phyloP scores from a whole-genome alignment of 2,888 invertebrate species.

The Lithophane socia region DNA sequence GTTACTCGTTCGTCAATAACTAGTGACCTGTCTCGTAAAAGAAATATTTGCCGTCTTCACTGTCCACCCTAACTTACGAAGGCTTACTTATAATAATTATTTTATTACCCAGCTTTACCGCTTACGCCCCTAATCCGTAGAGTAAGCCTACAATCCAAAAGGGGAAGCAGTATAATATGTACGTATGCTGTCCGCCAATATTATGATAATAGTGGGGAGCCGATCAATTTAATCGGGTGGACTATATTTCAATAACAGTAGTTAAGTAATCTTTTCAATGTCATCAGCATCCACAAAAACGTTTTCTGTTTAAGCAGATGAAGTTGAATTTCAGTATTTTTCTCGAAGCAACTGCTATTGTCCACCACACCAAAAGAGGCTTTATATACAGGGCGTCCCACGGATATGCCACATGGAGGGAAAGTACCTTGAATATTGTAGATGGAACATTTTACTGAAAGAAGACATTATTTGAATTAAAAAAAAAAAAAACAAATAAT shows the following conservation, averaged over 20 bases:
- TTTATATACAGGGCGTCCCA: too few species aligned
- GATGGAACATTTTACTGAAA: too few species aligned
- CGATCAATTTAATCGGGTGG: constrained; percentile 4
- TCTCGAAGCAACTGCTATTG: neutral
- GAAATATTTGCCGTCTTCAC: constrained; percentile 11
- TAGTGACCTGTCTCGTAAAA: constrained; percentile 1
- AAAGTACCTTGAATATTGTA: too few species aligned
- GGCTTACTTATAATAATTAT: constrained; percentile 56
- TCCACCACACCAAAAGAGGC: neutral
- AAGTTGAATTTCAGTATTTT: neutral
- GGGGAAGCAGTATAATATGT: constrained; percentile 45
- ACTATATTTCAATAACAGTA: neutral
- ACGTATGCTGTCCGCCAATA: constrained; percentile 7
- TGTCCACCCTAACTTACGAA: constrained; percentile 27
- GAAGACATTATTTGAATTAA: too few species aligned
- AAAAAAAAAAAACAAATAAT: too few species aligned
- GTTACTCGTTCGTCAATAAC: neutral
- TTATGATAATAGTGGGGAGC: constrained; percentile 1
- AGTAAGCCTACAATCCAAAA: constrained; percentile 47
- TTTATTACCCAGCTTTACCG: constrained; percentile 57
- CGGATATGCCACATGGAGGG: too few species aligned
- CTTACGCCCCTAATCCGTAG: constrained; percentile 46
- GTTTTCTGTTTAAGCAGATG: neutral
- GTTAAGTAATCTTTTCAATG: too few species aligned
- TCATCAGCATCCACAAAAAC: too few species aligned